Percentiles rank a stretch among this genome's conserved stretches.
phyloP scores from a whole-genome alignment of 2,888 invertebrate genomes.

The Acanthoscelides obtectus region DNA sequence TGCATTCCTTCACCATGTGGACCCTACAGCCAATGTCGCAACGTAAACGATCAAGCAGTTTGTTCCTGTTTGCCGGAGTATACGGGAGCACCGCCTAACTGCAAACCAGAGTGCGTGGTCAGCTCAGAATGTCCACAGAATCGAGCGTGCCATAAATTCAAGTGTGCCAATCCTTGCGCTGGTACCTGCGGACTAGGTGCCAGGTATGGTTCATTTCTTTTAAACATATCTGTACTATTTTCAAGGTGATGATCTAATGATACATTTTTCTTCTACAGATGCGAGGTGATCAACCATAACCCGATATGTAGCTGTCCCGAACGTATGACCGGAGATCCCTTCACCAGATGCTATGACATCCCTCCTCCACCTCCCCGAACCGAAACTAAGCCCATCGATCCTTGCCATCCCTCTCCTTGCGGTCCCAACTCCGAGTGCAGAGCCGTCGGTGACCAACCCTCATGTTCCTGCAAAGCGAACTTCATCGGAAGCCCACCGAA shows the following conservation, averaged over 20 bases:
- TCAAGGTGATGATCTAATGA: no score
- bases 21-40: slow-evolving; percentile 66
- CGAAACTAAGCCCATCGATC: slow-evolving; percentile 45
- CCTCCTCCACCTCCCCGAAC: slow-evolving; percentile 38
- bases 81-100: slow-evolving; percentile 68
- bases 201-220: no score
- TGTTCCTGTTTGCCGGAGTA: slow-evolving; percentile 70
- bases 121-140: slow-evolving; percentile 70
- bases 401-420: slow-evolving; percentile 61
- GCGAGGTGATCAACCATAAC: slow-evolving; percentile 70
- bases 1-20: slow-evolving; percentile 74
- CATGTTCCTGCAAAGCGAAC: slow-evolving; percentile 63
- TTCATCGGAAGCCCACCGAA: slow-evolving; percentile 72
- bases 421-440: slow-evolving; percentile 61
- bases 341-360: slow-evolving; percentile 58
- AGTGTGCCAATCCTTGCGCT: slow-evolving; percentile 69
- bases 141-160: slow-evolving; percentile 69
- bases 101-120: slow-evolving; percentile 72
- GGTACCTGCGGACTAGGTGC: slow-evolving; percentile 73
- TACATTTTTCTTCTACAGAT: no score
- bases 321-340: slow-evolving; percentile 67
- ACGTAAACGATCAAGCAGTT: slow-evolving; percentile 62
- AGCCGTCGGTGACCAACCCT: slow-evolving; percentile 54
- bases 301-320: slow-evolving; percentile 69
- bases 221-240: no score